Evolutionary conservation across 2,888 invertebrate species (phyloP), one percentile per base, ranked within the genome.

Genomic region (Drosophila pseudotalamancana): DNA sequence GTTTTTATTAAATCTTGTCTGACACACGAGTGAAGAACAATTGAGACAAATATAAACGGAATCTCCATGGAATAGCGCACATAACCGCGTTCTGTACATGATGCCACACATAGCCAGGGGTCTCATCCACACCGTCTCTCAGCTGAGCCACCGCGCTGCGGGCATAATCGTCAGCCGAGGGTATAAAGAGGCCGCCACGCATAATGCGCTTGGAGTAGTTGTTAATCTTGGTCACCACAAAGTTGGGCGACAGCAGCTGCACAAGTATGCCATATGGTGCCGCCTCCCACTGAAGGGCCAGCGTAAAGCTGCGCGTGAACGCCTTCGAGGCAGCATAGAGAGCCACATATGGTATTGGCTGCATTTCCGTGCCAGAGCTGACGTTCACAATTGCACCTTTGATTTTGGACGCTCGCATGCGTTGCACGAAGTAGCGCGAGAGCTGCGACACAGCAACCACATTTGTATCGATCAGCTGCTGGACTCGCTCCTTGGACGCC

Each of bases 171-270:
- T 92, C 91, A 0, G 95, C 94, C 81, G 94, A 93, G 0, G 96
- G 95, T 51, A 96, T 93, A 37, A 95, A 91, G 8, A 94, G 66
- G 72, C 93, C 94, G 0, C 93, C 94, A 9, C 93, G 93, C 92
- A 95, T 93, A 51, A 97, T 92, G 27, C 93, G 92, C 55, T 94
- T 92, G 45, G 96, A 96, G 92, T 95, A 97, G 6, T 94, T 92
- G 89, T 97, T 97, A 94, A 97, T 97, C 92, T 97, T 97, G 0
- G 98, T 98, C 63, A 95, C 95, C 35, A 98, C 95, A 90, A 97
- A 98, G 14, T 80, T 66, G 0, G 98, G 98, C 0, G 96, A 93
- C 35, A 98, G 91, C 88, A 97, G 95, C 91, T 98, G 98, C 19
- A 98, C 93, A 42, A 95, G 94, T 63, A 98, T 94, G 11, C 96